These are phyloP conservation scores for Charanyca ferruginea DNA, from an alignment of 2,888 invertebrate genomes.

Conservation along the genomic window DNA sequence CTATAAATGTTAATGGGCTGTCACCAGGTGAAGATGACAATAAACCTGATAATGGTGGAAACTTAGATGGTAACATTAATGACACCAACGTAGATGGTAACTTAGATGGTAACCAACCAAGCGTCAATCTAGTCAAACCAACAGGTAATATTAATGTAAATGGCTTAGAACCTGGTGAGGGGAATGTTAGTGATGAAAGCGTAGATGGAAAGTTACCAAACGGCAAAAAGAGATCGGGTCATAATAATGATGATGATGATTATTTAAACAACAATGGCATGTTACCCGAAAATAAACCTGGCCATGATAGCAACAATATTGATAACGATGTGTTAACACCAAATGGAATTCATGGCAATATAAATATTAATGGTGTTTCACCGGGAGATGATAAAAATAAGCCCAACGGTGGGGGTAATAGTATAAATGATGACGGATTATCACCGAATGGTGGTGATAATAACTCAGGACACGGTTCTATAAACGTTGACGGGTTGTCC, in stretches of 20 bases:
- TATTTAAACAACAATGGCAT: conserved; percentile 23
- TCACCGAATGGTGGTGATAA: background rate
- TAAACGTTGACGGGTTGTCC: conserved; percentile 29
- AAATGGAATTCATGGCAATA: background rate
- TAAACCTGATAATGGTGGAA: background rate
- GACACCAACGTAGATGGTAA: background rate
- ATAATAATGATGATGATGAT: background rate
- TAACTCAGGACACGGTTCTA: background rate
- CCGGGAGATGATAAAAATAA: conserved; percentile 12
- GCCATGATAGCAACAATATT: background rate
- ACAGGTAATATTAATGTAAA: conserved; percentile 3
- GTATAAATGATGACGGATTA: conserved; percentile 3
- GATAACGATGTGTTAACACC: background rate
- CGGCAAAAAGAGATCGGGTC: background rate
- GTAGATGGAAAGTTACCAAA: background rate
- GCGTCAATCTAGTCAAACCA: background rate
- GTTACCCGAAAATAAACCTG: background rate
- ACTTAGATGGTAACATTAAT: background rate
- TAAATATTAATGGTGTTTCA: conserved; percentile 13
- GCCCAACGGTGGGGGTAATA: background rate
- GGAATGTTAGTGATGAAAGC: too few relatives aligned
- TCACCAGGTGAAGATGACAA: background rate
- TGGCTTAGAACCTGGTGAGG: conserved; percentile 17
- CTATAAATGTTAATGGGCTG: background rate
- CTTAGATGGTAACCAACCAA: background rate